phyloP scores from a whole-genome alignment of 2,797 vertebrate genomes.

The Sebastes reedi region DNA sequence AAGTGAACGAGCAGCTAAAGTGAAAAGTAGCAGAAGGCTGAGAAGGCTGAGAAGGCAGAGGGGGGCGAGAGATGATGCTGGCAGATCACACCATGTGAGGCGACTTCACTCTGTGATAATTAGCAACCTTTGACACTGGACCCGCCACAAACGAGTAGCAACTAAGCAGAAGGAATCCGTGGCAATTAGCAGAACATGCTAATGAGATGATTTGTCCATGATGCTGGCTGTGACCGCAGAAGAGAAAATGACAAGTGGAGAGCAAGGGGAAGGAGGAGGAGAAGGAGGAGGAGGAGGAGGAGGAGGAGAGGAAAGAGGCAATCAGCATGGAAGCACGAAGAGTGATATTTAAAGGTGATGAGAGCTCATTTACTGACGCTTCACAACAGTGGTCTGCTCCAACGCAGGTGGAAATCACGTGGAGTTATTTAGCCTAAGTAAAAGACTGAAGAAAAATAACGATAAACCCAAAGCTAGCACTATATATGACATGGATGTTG shows the following conservation, averaged over 20 bases:
- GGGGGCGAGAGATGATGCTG: background rate
- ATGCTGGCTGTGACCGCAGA: background rate
- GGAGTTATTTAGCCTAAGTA: background rate
- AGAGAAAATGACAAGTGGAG: background rate
- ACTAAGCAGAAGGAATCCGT: slow-evolving; percentile 27
- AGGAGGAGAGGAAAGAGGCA: background rate
- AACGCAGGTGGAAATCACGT: background rate
- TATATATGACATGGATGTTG: no score
- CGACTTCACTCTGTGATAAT: slow-evolving; percentile 31
- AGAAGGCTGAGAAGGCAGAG: background rate
- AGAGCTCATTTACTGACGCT: slow-evolving; percentile 1
- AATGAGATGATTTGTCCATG: slow-evolving; percentile 53
- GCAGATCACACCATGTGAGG: slow-evolving; percentile 18
- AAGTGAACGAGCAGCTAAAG: background rate
- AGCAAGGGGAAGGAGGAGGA: background rate
- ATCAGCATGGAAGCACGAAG: background rate
- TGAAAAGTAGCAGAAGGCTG: background rate
- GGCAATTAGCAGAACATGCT: slow-evolving; percentile 49
- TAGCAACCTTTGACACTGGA: slow-evolving; percentile 39
- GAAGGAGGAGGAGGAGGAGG: background rate
- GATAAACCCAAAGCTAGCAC: no score
- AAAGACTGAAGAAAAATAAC: no score
- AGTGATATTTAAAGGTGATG: slow-evolving; percentile 39
- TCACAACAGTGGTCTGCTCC: background rate
- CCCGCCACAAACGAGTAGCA: background rate